Evolutionary conservation across 2,113 vertebrate species (phyloP).

Genomic region (Octodon degus): DNA sequence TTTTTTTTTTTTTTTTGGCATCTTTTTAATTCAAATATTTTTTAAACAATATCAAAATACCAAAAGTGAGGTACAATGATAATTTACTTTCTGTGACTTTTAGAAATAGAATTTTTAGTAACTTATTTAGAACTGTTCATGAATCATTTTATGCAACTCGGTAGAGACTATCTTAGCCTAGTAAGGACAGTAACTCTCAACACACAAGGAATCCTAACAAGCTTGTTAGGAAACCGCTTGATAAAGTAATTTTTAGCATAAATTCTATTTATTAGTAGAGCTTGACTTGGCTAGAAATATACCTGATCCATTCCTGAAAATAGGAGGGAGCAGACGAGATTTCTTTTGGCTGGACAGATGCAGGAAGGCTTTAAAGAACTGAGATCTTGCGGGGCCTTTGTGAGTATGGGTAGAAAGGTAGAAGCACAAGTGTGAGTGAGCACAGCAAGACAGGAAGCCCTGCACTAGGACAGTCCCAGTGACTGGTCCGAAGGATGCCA

Average conservation of each 20-base stretch:
- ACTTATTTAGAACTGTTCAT: background rate
- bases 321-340: too few relatives aligned
- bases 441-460: background rate
- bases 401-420: fast-evolving
- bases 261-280: background rate
- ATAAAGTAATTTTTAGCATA: background rate
- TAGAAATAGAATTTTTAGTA: conserved; percentile 21
- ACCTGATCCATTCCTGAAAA: background rate
- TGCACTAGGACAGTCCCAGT: background rate
- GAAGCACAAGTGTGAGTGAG: background rate
- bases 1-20: background rate
- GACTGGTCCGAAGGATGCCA: background rate
- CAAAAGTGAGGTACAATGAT: background rate
- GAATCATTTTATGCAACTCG: background rate
- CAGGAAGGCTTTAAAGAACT: background rate
- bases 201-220: background rate
- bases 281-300: background rate
- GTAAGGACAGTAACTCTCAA: background rate
- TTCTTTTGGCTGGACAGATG: background rate
- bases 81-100: background rate
- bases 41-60: background rate
- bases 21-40: background rate
- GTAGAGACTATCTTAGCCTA: background rate
- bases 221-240: background rate
- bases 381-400: background rate